Base-by-base conservation (phyloP, 2,888 invertebrate species). In the Ypsolopha scabrella region DNA sequence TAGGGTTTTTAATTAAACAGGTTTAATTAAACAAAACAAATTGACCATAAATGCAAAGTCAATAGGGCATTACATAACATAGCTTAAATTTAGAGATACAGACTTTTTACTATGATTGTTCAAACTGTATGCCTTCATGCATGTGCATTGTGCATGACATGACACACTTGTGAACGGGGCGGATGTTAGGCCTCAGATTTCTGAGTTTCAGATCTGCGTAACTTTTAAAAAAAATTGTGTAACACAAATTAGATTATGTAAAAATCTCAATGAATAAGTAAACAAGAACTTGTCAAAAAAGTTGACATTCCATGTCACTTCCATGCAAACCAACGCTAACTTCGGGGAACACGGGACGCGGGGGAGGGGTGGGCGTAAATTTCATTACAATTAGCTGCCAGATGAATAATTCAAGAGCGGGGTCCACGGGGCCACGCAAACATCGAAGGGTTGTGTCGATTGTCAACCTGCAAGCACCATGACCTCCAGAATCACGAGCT, bases 301-400 rank as follows among this genome's bases (percentile, higher is more conserved):
- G 24, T 24, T 24, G 24, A 24, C 24, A 24, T 24, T 24, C 4
- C 4, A 24, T 24, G 24, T 24, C 24, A 24, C 24, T 13, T 37
- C 36, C 51, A 51, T 53, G 44, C 48, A 51, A 53, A 6, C 48
- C 6, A 51, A 10, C 35, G 37, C 10, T 9, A 24, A 35, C 2
- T 9, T 33, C 11, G n/a, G 55, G 53, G 37, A 52, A 49, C 54
- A 34, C 53, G 50, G 51, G 57, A 45, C 54, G 57, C 52, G 59
- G 63, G 59, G 61, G 55, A 60, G 52, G 58, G 64, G 67, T 67
- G 67, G 72, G 76, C 70, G 74, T 78, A 82, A 86, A 86, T 85
- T 83, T 80, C 76, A 86, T 86, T 85, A 86, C 83, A 86, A 86
- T 86, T 86, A 86, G 83, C 80, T 60, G 72, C 60, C 60, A 69